phyloP scores from a whole-genome alignment of 2,797 vertebrate genomes.

The Acanthis flammea region DNA sequence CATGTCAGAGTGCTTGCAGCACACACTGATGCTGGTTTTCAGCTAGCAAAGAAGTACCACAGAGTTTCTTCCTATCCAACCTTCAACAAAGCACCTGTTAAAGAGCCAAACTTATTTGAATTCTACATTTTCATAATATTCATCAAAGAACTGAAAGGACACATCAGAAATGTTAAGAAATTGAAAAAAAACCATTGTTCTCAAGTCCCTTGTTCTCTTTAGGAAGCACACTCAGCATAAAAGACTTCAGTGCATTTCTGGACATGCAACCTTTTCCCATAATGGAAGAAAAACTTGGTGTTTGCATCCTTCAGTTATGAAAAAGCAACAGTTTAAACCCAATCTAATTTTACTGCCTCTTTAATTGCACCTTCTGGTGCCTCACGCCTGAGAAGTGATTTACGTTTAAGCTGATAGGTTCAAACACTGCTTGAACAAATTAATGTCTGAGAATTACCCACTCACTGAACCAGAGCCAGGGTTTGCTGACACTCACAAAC shows the following conservation, averaged over 20 bases:
- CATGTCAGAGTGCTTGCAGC: neutral
- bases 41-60: neutral
- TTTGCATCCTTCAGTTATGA: neutral
- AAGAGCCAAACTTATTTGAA: neutral
- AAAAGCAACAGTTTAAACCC: neutral
- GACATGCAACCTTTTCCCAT: neutral
- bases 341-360: neutral
- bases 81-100: neutral
- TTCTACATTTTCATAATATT: neutral
- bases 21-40: neutral
- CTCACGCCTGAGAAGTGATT: neutral
- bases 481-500: constrained; percentile 37
- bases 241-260: neutral
- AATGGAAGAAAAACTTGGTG: neutral
- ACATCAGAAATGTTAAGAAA: neutral
- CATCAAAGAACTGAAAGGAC: neutral
- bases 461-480: constrained; percentile 44
- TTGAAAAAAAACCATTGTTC: neutral
- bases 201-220: neutral
- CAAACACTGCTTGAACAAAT: constrained; percentile 60
- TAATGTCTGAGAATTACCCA: constrained; percentile 57
- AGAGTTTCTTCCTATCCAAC: neutral
- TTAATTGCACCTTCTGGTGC: neutral
- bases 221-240: neutral
- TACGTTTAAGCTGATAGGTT: constrained; percentile 25